A percentile compares a stretch with the other conserved stretches of the same genome.
These are phyloP conservation scores for Mechanitis messenoides DNA, from an alignment of 2,888 invertebrate species.

Conservation along the genomic window DNA sequence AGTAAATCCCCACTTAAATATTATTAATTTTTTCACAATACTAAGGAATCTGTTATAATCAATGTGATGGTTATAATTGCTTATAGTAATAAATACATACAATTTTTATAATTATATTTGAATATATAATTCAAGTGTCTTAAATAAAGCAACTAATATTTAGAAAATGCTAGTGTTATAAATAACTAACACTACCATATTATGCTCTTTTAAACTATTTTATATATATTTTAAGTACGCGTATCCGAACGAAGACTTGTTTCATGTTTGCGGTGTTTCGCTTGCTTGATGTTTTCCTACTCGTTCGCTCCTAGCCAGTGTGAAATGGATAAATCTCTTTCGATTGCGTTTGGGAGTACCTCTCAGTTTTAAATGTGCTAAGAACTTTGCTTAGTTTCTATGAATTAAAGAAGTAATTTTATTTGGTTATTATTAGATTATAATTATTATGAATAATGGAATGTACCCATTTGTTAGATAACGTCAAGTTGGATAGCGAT, in stretches of 20 bases:
- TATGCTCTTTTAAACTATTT: not conserved
- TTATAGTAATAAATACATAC: too few relatives aligned
- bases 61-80: too few relatives aligned
- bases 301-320: slow-evolving; percentile 37
- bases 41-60: too few relatives aligned
- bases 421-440: slow-evolving; percentile 41
- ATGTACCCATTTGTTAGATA: slow-evolving; percentile 81
- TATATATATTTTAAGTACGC: too few relatives aligned
- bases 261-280: slow-evolving; percentile 36
- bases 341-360: slow-evolving; percentile 40
- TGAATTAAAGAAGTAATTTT: slow-evolving; percentile 46
- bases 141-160: too few relatives aligned
- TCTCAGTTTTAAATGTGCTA: slow-evolving; percentile 34
- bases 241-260: slow-evolving; percentile 32
- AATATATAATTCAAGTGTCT: too few relatives aligned
- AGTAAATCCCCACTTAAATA: too few relatives aligned
- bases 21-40: too few relatives aligned
- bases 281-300: slow-evolving; percentile 42
- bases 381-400: slow-evolving; percentile 43
- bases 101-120: too few relatives aligned
- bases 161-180: too few relatives aligned
- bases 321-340: slow-evolving; percentile 43
- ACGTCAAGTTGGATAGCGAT: slow-evolving; percentile 76
- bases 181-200: too few relatives aligned
- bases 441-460: slow-evolving; percentile 77